A percentile compares a stretch with the other conserved stretches of the same genome.
These are phyloP conservation scores for Oryzias melastigma DNA, from an alignment of 2,113 vertebrate genomes.

Conservation along the genomic window DNA sequence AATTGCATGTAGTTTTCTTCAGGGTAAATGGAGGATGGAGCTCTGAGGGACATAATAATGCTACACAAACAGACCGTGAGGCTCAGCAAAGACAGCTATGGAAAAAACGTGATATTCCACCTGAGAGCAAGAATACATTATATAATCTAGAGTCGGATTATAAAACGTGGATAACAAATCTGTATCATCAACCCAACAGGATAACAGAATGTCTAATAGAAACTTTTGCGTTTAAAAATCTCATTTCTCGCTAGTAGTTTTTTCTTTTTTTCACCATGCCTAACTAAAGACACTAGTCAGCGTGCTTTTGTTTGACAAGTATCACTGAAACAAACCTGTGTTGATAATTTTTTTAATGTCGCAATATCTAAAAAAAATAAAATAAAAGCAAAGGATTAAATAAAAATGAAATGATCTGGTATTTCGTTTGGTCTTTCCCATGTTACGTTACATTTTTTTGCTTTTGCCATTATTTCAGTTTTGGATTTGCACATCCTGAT, in stretches of 20 bases:
- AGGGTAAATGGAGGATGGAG: slow-evolving; percentile 24
- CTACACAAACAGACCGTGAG: slow-evolving; percentile 11
- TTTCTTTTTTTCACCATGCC: slow-evolving; percentile 1
- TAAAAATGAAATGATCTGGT: neutral
- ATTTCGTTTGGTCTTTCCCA: neutral
- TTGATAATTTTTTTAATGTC: neutral
- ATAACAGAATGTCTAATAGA: too few species aligned
- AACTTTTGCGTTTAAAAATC: too few species aligned
- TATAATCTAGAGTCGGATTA: slow-evolving; percentile 21
- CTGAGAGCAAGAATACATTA: slow-evolving; percentile 7
- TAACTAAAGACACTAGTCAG: slow-evolving; percentile 43
- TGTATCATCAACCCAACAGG: neutral
- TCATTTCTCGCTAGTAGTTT: too few species aligned
- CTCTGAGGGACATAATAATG: slow-evolving; percentile 18
- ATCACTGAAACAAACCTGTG: too few species aligned
- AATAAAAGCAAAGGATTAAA: neutral
- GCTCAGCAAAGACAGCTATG: neutral
- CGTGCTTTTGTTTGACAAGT: slow-evolving; percentile 28
- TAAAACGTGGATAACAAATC: slow-evolving; percentile 25
- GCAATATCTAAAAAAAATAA: neutral
- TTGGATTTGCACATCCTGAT: slow-evolving; percentile 8
- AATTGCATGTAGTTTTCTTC: slow-evolving; percentile 37
- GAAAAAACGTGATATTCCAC: slow-evolving; percentile 9
- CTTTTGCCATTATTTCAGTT: neutral
- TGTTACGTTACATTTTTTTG: neutral